These are phyloP conservation scores for Uloborus diversus DNA, from an alignment of 1,140 invertebrate species.

Conservation along the genomic window DNA sequence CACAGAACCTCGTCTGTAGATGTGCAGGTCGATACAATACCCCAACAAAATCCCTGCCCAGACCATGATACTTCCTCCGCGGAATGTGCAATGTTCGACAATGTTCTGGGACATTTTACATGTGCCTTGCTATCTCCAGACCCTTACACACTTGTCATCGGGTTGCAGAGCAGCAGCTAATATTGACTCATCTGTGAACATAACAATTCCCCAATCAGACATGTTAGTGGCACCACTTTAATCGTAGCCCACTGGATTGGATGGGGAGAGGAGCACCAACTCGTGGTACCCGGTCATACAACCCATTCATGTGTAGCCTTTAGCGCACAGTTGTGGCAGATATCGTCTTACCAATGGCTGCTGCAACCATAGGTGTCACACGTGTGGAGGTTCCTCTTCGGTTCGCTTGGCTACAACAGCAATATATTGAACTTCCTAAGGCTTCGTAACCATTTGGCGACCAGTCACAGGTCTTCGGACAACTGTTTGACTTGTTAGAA, in stretches of 20 bases:
- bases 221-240: not conserved
- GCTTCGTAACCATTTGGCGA: not conserved
- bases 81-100: not conserved
- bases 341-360: not conserved
- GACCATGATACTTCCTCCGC: not conserved
- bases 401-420: not conserved
- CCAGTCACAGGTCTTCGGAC: not conserved
- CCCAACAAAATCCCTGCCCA: not conserved
- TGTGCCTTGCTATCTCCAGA: not conserved
- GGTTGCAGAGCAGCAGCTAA: not conserved
- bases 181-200: not conserved
- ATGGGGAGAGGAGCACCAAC: not conserved
- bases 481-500: no score
- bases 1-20: no score
- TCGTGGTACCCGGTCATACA: not conserved
- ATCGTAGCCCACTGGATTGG: not conserved
- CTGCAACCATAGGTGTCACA: not conserved
- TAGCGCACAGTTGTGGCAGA: not conserved
- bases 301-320: not conserved
- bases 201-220: not conserved
- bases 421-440: not conserved
- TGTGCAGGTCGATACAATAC: not conserved
- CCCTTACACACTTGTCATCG: not conserved
- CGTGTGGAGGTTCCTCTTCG: not conserved
- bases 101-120: not conserved